These are phyloP conservation scores for Heliconius nattereri DNA, from an alignment of 1,140 invertebrate genomes.

Conservation along the genomic window DNA sequence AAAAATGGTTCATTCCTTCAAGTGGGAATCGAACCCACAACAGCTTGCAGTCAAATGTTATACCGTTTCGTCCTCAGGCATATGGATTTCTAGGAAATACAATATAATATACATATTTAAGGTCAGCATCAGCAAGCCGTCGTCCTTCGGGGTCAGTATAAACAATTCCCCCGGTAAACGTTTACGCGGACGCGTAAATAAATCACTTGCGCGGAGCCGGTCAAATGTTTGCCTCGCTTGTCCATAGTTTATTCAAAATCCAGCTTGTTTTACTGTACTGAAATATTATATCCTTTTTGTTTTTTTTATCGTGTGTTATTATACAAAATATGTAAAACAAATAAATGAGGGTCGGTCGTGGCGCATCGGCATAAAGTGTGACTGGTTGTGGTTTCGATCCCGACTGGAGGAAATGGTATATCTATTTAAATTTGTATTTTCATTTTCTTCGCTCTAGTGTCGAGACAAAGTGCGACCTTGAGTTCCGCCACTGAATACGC, in stretches of 20 bases:
- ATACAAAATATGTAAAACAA: not conserved
- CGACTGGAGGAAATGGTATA: too few relatives aligned
- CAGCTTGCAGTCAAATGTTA: too few relatives aligned
- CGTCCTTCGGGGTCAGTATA: constrained; percentile 21
- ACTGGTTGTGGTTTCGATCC: too few relatives aligned
- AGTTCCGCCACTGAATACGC: too few relatives aligned
- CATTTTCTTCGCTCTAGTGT: too few relatives aligned
- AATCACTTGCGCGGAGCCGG: constrained; percentile 12
- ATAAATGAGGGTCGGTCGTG: too few relatives aligned
- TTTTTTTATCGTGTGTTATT: not conserved
- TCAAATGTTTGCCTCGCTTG: constrained; percentile 19
- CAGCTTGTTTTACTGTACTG: not conserved
- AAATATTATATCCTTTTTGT: not conserved
- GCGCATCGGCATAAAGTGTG: too few relatives aligned
- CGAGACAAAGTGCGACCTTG: too few relatives aligned
- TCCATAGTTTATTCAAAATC: not conserved
- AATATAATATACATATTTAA: not conserved
- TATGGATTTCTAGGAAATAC: not conserved
- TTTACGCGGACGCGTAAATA: constrained; percentile 23
- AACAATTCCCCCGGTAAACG: constrained; percentile 12
- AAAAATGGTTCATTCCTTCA: too few relatives aligned
- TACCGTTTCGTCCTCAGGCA: too few relatives aligned
- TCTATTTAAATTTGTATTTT: too few relatives aligned
- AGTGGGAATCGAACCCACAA: too few relatives aligned
- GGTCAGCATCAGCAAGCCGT: not conserved